Evolutionary conservation across 2,888 invertebrate genomes (phyloP), one percentile per base, ranked within the genome.

Genomic region (Dicroscelio sp.): DNA sequence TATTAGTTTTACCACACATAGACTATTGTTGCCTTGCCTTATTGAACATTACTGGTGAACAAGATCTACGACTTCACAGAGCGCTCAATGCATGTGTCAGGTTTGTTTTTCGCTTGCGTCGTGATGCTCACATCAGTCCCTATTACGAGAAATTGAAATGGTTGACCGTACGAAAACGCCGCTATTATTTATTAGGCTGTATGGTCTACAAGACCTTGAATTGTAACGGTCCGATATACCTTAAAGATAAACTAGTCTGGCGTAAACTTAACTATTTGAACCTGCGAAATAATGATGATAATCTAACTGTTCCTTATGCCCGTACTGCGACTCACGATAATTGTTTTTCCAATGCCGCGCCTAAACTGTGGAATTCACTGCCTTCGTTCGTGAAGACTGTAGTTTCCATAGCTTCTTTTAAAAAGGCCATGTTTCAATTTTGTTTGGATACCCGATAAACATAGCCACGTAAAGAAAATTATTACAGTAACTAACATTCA

Each of bases 171-270:
- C 52, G 60, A 4, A 14, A 52, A 10, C 71, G 83, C 14, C 55
- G 83, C 10, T 31, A 23, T 2, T 83, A 69, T 60, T 83, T 83
- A 38, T 14, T 83, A 12, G 83, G 83, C 0, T 48, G 67, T 17
- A n/a, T 55, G 1, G 33, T 33, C 4, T 67, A 33, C 25, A 67
- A 60, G 5, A 12, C 63, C 2, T 8, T 63, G 3, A 17, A 17
- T 63, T 8, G 31, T 8, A 20, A 31, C 4, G 12, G 25, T 31
- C 63, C 63, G 31, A 12, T 5, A 14, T 63, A 38, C 12, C 38
- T 38, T 8, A 8, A 6, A 8, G 38, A 38, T 6, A 38, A 38
- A 38, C 12, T 38, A 12, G 8, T 8, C 8, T 38, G 38, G 38
- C 38, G 38, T 8, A 38, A 38, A 6, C 38, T 38, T 12, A 38